Conservation (phyloP, 2,888 invertebrate genomes). For the Cheiracanthium punctorium region DNA sequence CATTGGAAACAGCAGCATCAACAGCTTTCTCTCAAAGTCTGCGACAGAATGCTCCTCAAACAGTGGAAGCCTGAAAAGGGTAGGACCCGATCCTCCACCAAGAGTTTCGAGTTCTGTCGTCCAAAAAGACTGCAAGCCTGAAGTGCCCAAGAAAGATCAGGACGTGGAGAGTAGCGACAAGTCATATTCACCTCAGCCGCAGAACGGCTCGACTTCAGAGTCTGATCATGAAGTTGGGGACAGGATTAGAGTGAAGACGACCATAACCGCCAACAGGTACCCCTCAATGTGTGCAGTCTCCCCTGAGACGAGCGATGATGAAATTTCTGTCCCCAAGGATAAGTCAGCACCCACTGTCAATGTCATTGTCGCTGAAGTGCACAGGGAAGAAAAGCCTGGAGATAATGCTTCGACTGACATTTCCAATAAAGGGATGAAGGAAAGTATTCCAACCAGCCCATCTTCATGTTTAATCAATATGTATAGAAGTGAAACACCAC, state of each 20-base stretch:
- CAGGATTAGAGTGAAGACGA: slow-evolving; percentile 88
- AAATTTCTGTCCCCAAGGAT: slow-evolving; percentile 78
- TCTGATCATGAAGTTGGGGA: slow-evolving; percentile 77
- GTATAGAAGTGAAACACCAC: slow-evolving; percentile 61
- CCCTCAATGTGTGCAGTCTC: slow-evolving; percentile 88
- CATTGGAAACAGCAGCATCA: slow-evolving; percentile 71
- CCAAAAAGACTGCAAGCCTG: not conserved
- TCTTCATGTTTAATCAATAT: slow-evolving; percentile 47
- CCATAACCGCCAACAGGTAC: slow-evolving; percentile 89
- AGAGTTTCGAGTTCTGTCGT: slow-evolving; percentile 68
- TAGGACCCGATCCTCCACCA: slow-evolving; percentile 69
- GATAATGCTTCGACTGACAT: not conserved
- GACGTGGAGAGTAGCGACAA: slow-evolving; percentile 52
- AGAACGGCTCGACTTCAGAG: slow-evolving; percentile 57
- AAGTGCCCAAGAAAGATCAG: not conserved
- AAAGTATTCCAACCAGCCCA: not conserved
- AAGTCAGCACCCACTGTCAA: slow-evolving; percentile 14
- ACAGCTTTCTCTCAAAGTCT: slow-evolving; percentile 70
- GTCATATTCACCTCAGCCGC: slow-evolving; percentile 65
- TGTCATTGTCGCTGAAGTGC: slow-evolving; percentile 51
- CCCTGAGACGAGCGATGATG: slow-evolving; percentile 85
- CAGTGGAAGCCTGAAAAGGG: slow-evolving; percentile 37
- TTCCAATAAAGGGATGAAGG: not conserved
- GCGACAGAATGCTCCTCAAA: slow-evolving; percentile 71
- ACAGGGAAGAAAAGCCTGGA: slow-evolving; percentile 28